Conservation (phyloP, 2,797 vertebrate species). For the Poeciliopsis turneri region DNA sequence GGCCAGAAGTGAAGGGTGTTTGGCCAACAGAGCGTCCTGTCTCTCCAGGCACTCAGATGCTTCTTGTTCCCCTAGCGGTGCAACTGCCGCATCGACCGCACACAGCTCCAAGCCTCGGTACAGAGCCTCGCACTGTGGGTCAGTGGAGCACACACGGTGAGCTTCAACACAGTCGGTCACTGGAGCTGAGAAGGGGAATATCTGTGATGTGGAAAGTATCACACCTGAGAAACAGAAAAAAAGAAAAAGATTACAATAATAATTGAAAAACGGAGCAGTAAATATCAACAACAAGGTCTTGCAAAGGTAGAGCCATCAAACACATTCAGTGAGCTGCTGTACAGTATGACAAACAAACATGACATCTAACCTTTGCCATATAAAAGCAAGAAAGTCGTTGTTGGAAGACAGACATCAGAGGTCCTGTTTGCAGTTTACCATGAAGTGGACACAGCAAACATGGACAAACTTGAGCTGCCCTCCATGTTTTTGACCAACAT, state of each 20-base stretch:
- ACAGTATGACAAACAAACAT: not conserved
- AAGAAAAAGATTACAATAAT: not conserved
- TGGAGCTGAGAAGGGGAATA: conserved; percentile 36
- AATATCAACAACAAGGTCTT: not conserved
- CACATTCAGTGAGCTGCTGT: not conserved
- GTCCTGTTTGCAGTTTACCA: not conserved
- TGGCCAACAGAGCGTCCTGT: conserved; percentile 80
- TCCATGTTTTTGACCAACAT: not conserved
- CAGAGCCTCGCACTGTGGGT: conserved; percentile 81
- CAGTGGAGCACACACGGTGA: conserved; percentile 78
- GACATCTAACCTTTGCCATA: too few relatives aligned
- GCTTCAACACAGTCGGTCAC: conserved; percentile 84
- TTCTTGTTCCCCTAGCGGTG: conserved; percentile 61
- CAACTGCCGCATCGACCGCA: conserved; percentile 69
- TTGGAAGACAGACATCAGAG: not conserved
- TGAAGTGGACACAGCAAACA: not conserved
- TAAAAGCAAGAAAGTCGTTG: not conserved
- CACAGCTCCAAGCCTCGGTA: conserved; percentile 87
- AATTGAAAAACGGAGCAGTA: not conserved
- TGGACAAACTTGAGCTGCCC: not conserved
- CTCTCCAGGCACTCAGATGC: conserved; percentile 84
- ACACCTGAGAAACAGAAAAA: conserved; percentile 45
- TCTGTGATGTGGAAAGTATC: conserved; percentile 27
- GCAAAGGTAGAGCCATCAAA: not conserved
- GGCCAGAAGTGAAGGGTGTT: conserved; percentile 78